Base-by-base conservation (phyloP, 2,888 invertebrate species). In the Cantharis flavilabris region DNA sequence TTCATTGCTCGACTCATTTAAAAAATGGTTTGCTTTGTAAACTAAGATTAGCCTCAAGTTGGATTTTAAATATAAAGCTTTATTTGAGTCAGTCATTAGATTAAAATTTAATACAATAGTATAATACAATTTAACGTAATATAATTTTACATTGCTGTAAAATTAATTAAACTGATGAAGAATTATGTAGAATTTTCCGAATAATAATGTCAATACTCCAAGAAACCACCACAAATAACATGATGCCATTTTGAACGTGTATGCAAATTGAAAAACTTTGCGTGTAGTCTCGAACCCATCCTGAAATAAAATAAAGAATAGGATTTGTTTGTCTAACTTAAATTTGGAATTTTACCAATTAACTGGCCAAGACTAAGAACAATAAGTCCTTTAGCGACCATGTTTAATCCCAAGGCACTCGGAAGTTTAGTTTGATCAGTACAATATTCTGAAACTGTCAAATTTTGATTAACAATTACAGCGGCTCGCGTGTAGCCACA, bases 401-500 rank as follows among this genome's bases (percentile, higher is more conserved):
- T 94, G 80, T 93, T 94, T 2, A 94, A 88, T 0, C 94, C 94
- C 2, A 94, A 90, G 0, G 94, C 94, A 0, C 93, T 92, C 0
- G 94, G 92, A 0, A 94, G 83, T 81, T 91, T 90, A 80, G 90
- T 90, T 11, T 85, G 83, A 72, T 85, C 85, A 13, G 89, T 88
- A 80, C 92, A 92, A 84, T 93, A 89, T 80, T 93, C 93, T 0
- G 94, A 92, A 70, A 94, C 91, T 0, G 93, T 91, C 64, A 94
- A 89, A 84, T 93, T 94, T 84, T 94, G 92, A 80, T 93, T 93
- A 0, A 94, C 92, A n/a, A 95, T 92, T 0, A 94, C 92, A 83
- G 93, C 92, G 71, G 95, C 94, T 80, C 95, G 91, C 23, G 93
- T 90, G 83, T 93, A 92, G n/a, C 94, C 94, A 82, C 91, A 92